These are phyloP conservation scores for Strix aluco DNA, from an alignment of 2,113 vertebrate species.

Conservation along the genomic window DNA sequence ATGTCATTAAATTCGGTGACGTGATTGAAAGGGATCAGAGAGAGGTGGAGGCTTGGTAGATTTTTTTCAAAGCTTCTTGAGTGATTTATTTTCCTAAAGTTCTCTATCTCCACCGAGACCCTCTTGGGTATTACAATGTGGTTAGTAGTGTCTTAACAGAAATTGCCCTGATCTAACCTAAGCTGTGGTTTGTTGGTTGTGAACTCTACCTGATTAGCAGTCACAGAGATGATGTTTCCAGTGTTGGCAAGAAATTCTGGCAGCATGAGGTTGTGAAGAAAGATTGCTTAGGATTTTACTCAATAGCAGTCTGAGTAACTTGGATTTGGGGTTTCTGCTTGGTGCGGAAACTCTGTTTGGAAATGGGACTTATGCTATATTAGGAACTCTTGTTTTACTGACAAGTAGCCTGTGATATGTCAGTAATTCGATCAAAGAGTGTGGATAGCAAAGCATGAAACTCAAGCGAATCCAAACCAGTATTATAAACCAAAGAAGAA, in stretches of 20 bases:
- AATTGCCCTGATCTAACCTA: neutral
- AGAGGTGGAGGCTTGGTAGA: neutral
- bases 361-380: neutral
- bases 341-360: neutral
- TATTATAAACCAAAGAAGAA: neutral
- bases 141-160: neutral
- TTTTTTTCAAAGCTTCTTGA: neutral
- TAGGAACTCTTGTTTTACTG: neutral
- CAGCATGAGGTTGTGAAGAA: neutral
- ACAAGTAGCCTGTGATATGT: neutral
- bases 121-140: neutral
- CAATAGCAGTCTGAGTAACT: neutral
- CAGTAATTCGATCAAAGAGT: neutral
- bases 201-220: neutral
- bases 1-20: fast-evolving
- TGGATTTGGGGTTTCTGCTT: neutral
- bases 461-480: neutral
- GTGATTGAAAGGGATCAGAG: neutral
- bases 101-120: neutral
- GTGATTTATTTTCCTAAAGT: neutral
- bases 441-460: neutral
- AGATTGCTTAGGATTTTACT: neutral
- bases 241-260: neutral
- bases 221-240: neutral
- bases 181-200: neutral